Conservation (phyloP, 2,113 vertebrate genomes). For the Mesembrinibis cayennensis region DNA sequence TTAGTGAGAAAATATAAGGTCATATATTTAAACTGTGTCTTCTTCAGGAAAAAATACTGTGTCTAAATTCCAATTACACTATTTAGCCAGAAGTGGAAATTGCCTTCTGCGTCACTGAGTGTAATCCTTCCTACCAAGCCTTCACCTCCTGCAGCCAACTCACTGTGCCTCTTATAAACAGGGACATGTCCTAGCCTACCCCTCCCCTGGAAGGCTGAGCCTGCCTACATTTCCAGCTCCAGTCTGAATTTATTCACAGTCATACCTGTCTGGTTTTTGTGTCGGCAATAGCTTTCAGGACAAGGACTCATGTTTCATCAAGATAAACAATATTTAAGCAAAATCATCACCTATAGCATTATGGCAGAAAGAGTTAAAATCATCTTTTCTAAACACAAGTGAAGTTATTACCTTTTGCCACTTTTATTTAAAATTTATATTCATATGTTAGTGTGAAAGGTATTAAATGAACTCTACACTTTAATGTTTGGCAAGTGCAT, state of each 20-base stretch:
- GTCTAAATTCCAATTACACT: neutral
- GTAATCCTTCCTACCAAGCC: neutral
- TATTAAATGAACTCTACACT: neutral
- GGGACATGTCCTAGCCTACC: neutral
- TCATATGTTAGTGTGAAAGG: neutral
- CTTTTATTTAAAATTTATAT: neutral
- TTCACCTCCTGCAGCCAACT: neutral
- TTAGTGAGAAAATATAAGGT: neutral
- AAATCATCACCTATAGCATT: neutral
- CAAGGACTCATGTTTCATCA: neutral
- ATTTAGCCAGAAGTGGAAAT: neutral
- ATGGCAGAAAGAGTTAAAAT: neutral
- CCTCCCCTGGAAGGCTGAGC: neutral
- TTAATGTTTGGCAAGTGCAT: neutral
- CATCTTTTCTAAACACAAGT: neutral
- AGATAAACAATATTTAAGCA: neutral
- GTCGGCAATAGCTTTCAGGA: neutral
- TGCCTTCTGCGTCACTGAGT: neutral
- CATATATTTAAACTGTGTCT: neutral
- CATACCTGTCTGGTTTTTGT: neutral
- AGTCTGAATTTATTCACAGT: neutral
- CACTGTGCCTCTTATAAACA: neutral
- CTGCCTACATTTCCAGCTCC: neutral
- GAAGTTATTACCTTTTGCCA: neutral
- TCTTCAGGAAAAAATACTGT: neutral